These are phyloP conservation scores for Zaprionus bogoriensis DNA, from an alignment of 2,888 invertebrate genomes.

Conservation along the genomic window DNA sequence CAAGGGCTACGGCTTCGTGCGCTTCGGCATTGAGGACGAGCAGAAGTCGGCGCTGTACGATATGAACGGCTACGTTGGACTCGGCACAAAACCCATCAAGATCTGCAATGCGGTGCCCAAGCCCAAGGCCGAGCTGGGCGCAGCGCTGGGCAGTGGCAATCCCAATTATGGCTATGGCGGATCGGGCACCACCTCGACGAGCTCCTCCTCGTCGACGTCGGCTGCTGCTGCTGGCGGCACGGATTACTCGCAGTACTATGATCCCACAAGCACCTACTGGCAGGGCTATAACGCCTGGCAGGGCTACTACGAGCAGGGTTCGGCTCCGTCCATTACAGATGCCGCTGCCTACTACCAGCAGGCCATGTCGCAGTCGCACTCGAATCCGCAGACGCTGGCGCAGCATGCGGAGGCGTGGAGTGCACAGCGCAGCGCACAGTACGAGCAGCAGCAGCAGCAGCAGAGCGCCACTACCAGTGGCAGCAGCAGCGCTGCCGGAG, in stretches of 20 bases:
- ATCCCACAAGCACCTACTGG: constrained; percentile 91
- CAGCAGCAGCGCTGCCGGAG: constrained; percentile 75
- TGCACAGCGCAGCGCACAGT: constrained; percentile 83
- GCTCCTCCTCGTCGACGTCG: constrained; percentile 58
- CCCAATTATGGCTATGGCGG: constrained; percentile 78
- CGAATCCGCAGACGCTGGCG: constrained; percentile 81
- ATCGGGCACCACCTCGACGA: constrained; percentile 43
- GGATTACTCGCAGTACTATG: constrained; percentile 91
- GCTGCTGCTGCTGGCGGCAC: too few species aligned
- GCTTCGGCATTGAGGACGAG: constrained; percentile 96
- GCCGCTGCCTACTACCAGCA: constrained; percentile 82
- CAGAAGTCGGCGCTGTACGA: constrained; percentile 95
- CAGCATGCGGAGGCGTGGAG: constrained; percentile 84
- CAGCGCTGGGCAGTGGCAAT: constrained; percentile 73
- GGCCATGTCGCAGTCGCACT: constrained; percentile 80
- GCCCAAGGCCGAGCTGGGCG: constrained; percentile 85
- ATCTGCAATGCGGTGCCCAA: constrained; percentile 97
- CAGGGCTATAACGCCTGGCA: constrained; percentile 93
- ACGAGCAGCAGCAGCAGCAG: constrained; percentile 78
- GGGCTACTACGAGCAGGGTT: constrained; percentile 87
- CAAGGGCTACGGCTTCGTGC: constrained; percentile 97
- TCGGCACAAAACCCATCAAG: constrained; percentile 94
- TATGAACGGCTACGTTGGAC: constrained; percentile 96
- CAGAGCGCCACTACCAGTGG: constrained; percentile 76
- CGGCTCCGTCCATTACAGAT: constrained; percentile 68